These are phyloP conservation scores for Harmothoe impar DNA, from an alignment of 2,888 invertebrate genomes.

Conservation along the genomic window DNA sequence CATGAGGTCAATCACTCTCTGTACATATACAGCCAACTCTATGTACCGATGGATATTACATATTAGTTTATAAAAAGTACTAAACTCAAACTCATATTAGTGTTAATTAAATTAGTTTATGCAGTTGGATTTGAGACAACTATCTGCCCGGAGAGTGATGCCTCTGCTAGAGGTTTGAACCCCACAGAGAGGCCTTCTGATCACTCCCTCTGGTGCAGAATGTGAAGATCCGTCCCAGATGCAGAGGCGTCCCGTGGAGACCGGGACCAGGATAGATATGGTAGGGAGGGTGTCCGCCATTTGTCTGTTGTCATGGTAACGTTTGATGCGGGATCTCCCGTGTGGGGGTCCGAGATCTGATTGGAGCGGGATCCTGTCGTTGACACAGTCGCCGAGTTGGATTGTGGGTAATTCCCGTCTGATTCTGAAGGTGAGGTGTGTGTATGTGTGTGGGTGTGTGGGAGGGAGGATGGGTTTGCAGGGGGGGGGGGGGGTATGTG, in stretches of 20 bases:
- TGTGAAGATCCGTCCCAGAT: not conserved
- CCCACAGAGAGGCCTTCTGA: too few relatives aligned
- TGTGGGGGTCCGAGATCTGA: constrained; percentile 29
- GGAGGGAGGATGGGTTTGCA: not conserved
- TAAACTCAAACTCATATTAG: too few relatives aligned
- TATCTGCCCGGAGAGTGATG: too few relatives aligned
- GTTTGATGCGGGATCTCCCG: constrained; percentile 25
- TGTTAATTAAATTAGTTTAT: too few relatives aligned
- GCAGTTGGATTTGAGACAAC: too few relatives aligned
- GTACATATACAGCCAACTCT: too few relatives aligned
- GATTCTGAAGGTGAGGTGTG: not conserved
- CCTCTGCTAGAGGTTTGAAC: too few relatives aligned
- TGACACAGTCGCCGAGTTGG: not conserved
- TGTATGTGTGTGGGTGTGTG: not conserved
- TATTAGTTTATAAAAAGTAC: too few relatives aligned
- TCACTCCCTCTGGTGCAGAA: too few relatives aligned
- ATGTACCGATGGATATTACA: too few relatives aligned
- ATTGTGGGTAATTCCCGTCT: not conserved
- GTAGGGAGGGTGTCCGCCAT: constrained; percentile 6
- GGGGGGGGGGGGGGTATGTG: not conserved
- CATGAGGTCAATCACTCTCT: too few relatives aligned
- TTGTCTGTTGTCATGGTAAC: constrained; percentile 51
- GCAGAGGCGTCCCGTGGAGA: not conserved
- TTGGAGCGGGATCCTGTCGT: not conserved
- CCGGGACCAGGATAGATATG: not conserved